Evolutionary conservation across 2,113 vertebrate species (phyloP).

Genomic region (Galeopterus variegatus): DNA sequence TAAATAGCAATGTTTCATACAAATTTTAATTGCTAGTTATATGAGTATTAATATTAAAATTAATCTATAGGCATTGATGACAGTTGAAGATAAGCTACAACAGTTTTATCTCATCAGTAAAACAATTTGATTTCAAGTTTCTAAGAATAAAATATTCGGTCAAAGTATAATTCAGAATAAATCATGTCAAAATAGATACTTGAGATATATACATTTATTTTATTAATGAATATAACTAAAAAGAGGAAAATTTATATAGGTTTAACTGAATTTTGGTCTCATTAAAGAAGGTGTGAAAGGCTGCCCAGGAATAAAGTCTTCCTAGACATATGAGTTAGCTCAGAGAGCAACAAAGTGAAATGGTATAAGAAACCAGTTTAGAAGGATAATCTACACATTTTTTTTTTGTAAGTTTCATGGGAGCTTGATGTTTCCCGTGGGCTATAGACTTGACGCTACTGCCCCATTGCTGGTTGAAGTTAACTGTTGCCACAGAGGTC

Average conservation of each 20-base stretch:
- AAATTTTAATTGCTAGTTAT: constrained; percentile 14
- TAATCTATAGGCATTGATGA: background rate
- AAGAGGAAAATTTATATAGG: background rate
- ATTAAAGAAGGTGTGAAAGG: background rate
- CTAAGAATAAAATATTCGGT: constrained; percentile 24
- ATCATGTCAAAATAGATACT: background rate
- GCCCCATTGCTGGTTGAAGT: background rate
- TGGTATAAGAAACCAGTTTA: constrained; percentile 40
- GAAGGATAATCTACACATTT: background rate
- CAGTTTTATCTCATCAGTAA: constrained; percentile 40
- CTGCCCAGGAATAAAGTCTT: background rate
- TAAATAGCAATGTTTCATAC: background rate
- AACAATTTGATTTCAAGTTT: constrained; percentile 3
- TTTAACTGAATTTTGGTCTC: background rate
- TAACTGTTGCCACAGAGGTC: background rate
- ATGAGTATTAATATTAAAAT: background rate
- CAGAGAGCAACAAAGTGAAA: background rate
- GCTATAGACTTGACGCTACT: background rate
- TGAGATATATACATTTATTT: background rate
- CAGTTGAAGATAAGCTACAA: background rate
- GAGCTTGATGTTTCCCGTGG: background rate
- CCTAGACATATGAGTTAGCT: background rate
- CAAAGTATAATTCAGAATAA: background rate
- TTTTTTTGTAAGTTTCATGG: background rate
- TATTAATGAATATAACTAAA: background rate